These are phyloP conservation scores for Enteromius paludinosus DNA, from an alignment of 2,797 vertebrate genomes.

Conservation along the genomic window DNA sequence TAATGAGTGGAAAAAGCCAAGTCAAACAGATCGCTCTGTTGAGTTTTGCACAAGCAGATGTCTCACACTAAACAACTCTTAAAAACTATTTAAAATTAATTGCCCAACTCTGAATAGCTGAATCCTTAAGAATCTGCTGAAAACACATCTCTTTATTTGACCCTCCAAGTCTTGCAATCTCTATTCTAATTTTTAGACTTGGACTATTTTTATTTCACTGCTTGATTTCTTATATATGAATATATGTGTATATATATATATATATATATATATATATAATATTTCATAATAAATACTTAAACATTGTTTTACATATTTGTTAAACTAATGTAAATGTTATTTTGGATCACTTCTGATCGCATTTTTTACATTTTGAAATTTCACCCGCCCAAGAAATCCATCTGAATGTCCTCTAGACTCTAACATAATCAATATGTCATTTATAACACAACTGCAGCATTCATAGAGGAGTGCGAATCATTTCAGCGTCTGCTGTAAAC, in stretches of 20 bases:
- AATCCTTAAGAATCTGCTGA: no score
- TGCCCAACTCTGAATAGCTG: no score
- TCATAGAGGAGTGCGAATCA: neutral
- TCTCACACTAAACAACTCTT: neutral
- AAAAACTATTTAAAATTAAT: no score
- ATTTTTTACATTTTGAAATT: neutral
- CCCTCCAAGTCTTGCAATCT: no score
- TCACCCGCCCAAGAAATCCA: neutral
- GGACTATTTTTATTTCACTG: no score
- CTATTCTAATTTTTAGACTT: no score
- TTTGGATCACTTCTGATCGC: neutral
- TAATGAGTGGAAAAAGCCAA: constrained; percentile 22
- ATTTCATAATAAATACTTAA: neutral
- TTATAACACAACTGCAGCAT: neutral
- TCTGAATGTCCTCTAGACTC: neutral
- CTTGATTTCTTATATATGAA: no score
- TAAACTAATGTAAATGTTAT: neutral
- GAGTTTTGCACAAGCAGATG: neutral
- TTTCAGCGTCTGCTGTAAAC: constrained; percentile 10
- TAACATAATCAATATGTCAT: neutral
- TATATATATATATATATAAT: no score
- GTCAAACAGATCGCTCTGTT: neutral
- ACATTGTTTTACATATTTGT: neutral
- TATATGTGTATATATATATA: no score
- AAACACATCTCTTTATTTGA: no score